These are phyloP conservation scores for Bathynomus jamesi DNA, from an alignment of 1,140 invertebrate genomes.

Conservation along the genomic window DNA sequence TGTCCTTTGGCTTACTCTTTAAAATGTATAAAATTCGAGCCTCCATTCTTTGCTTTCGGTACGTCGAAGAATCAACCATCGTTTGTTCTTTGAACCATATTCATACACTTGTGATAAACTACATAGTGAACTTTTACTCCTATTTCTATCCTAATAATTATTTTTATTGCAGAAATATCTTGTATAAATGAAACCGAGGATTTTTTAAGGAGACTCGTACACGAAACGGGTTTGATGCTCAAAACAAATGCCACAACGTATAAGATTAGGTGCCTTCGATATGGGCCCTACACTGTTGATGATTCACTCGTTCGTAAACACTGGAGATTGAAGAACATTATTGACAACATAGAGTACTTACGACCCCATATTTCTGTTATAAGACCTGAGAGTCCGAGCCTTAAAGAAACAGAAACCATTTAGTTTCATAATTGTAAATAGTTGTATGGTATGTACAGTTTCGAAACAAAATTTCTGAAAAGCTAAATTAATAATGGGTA, in stretches of 20 bases:
- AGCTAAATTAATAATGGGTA: no score
- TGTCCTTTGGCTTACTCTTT: neutral
- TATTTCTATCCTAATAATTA: no score
- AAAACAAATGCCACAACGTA: slow-evolving; percentile 70
- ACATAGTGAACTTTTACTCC: no score
- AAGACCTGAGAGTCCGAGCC: neutral
- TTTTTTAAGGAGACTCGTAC: slow-evolving; percentile 63
- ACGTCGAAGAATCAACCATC: no score
- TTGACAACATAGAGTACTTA: slow-evolving; percentile 56
- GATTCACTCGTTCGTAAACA: slow-evolving; percentile 71
- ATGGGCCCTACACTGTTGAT: slow-evolving; percentile 69
- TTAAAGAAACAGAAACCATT: neutral
- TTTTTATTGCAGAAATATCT: slow-evolving; percentile 64
- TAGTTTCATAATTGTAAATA: no score
- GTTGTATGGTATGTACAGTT: no score
- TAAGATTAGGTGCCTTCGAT: slow-evolving; percentile 66
- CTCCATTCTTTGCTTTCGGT: neutral
- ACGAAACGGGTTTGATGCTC: slow-evolving; percentile 69
- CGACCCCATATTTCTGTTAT: neutral
- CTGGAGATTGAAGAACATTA: slow-evolving; percentile 64
- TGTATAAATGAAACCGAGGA: slow-evolving; percentile 70
- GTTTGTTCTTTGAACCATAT: no score
- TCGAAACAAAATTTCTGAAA: no score
- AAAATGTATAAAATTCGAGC: neutral
- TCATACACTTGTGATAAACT: no score